phyloP scores from a whole-genome alignment of 1,140 invertebrate genomes.

The Papilio polytes region DNA sequence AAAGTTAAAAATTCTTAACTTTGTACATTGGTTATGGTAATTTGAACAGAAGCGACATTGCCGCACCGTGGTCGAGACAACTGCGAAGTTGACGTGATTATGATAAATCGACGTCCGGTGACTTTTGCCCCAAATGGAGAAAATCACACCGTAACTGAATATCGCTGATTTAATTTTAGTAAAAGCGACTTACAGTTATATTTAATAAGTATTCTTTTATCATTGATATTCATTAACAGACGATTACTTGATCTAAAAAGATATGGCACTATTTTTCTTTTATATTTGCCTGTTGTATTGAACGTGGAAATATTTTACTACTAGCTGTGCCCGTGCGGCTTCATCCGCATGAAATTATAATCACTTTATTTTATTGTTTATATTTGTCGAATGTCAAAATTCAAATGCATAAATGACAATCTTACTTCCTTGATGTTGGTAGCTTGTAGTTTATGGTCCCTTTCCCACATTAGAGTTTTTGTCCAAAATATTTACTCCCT shows the following conservation, averaged over 20 bases:
- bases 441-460: no score
- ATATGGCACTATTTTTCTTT: background rate
- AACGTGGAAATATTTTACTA: background rate
- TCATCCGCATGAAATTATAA: no score
- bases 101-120: constrained; percentile 32
- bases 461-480: no score
- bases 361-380: no score
- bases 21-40: constrained; percentile 26
- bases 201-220: no score
- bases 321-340: no score
- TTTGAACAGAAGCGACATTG: constrained; percentile 23
- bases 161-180: background rate
- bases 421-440: no score
- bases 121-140: constrained; percentile 23
- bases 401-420: no score
- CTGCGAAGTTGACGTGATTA: constrained; percentile 25
- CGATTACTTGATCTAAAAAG: background rate
- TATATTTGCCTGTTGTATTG: background rate
- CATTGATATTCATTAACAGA: background rate
- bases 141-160: constrained; percentile 4
- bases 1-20: background rate
- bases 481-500: no score
- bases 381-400: no score
- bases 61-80: background rate
- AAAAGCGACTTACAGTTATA: background rate